Evolutionary conservation across 2,888 invertebrate genomes (phyloP).

Genomic region (Chrysolina haemoptera): DNA sequence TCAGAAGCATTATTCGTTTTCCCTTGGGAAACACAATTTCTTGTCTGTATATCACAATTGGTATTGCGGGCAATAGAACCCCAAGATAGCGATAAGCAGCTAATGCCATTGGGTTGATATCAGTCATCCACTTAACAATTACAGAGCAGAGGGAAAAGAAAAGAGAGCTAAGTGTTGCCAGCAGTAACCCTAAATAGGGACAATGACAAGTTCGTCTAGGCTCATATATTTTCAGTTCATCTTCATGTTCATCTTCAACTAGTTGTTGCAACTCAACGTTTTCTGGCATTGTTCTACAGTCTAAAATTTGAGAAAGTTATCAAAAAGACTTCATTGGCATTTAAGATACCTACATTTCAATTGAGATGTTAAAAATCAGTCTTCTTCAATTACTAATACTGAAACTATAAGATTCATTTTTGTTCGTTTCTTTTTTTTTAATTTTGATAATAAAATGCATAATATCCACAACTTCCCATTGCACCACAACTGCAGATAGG

Average conservation of each 20-base stretch:
- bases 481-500: constrained; percentile 39
- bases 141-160: constrained; percentile 94
- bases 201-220: constrained; percentile 67
- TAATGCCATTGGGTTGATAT: constrained; percentile 90
- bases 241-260: constrained; percentile 75
- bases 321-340: not conserved
- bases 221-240: constrained; percentile 60
- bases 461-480: constrained; percentile 25
- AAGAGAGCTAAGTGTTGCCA: constrained; percentile 89
- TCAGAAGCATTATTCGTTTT: constrained; percentile 81
- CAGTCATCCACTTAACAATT: constrained; percentile 90
- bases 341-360: not conserved
- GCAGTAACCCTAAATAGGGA: constrained; percentile 86
- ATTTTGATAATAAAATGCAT: constrained; percentile 5
- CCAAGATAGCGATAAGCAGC: constrained; percentile 91
- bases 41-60: constrained; percentile 85
- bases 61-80: constrained; percentile 88
- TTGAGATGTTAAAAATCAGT: constrained; percentile 45
- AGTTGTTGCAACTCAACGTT: constrained; percentile 86
- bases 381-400: constrained; percentile 47
- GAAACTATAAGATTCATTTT: constrained; percentile 23
- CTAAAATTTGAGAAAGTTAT: constrained; percentile 14
- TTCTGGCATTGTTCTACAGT: constrained; percentile 76
- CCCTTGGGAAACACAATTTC: constrained; percentile 86
- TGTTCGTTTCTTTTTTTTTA: constrained; percentile 20